Evolutionary conservation across 2,888 invertebrate species (phyloP), one percentile per base, ranked within the genome.

Genomic region (Copidosoma aretas): DNA sequence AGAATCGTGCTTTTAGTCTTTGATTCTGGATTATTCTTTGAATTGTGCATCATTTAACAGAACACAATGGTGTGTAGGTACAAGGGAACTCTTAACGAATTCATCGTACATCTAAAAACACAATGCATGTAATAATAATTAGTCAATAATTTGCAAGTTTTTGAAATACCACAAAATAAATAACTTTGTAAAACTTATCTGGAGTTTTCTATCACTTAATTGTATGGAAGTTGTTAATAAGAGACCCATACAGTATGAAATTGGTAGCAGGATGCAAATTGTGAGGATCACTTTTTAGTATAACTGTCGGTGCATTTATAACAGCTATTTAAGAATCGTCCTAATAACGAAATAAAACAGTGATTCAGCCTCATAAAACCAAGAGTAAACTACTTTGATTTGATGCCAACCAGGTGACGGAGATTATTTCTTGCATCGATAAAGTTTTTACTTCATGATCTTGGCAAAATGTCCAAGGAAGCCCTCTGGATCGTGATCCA

Each of bases 381-480:
- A 85, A 0, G 87, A 86, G 62, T 86, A 15, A 84, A 75, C 53
- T 86, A 84, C 22, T 83, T 83, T 1, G 86, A 84, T 72, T 86
- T 84, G 41, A 79, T 71, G 24, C 75, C 73, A 67, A 86, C 82
- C 0, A 85, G 82, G 76, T 79, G 77, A 79, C 84, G 81, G 17
- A 88, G 79, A 72, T 85, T 75, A 67, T 88, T 86, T 72, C 86
- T 84, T 0, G 91, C 88, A 71, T 88, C 86, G 21, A 88, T 77
- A 74, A 87, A 87, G 67, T 88, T 84, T 24, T 86, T 83, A 58
- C 85, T 83, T 21, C 70, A 90, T 87, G 46, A 89, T 88, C 82
- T 87, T 87, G 2, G 91, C 86, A 54, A 92, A 84, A 41, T 87
- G 81, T 1, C 88, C 91, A 77, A 89, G 86, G 75, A 88, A 86